Evolutionary conservation across 2,797 vertebrate genomes (phyloP).

Genomic region (Sciurus carolinensis): DNA sequence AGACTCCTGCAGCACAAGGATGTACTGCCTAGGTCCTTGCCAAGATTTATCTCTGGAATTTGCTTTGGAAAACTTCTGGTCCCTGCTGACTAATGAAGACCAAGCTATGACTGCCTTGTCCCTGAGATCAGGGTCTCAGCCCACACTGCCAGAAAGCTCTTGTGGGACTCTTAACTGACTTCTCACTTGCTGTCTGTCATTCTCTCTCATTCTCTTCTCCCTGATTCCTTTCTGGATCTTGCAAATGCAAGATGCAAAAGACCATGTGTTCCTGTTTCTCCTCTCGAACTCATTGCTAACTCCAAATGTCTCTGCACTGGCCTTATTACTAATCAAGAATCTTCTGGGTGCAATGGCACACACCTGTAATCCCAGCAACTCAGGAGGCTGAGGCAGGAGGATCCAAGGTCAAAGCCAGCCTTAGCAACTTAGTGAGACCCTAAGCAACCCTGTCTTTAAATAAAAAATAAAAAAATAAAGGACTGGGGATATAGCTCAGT

Average conservation of each 20-base stretch:
- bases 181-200: not conserved
- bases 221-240: constrained; percentile 13
- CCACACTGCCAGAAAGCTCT: constrained; percentile 1
- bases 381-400: no score
- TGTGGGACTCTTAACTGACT: not conserved
- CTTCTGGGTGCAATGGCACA: no score
- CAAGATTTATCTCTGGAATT: constrained; percentile 69
- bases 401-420: no score
- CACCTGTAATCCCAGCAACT: no score
- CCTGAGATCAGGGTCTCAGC: constrained; percentile 23
- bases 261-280: not conserved
- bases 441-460: no score
- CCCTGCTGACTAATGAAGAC: constrained; percentile 35
- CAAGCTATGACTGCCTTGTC: not conserved
- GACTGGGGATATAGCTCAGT: no score
- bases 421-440: no score
- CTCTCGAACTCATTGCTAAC: not conserved
- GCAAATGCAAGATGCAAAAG: not conserved
- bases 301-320: constrained; percentile 35
- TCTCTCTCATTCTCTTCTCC: constrained; percentile 1
- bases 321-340: constrained; percentile 27
- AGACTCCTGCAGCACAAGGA: not conserved
- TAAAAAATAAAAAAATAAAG: no score
- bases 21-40: not conserved
- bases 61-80: constrained; percentile 68